Conservation (phyloP, 2,797 vertebrate genomes). For the Synaphobranchus kaupii region DNA sequence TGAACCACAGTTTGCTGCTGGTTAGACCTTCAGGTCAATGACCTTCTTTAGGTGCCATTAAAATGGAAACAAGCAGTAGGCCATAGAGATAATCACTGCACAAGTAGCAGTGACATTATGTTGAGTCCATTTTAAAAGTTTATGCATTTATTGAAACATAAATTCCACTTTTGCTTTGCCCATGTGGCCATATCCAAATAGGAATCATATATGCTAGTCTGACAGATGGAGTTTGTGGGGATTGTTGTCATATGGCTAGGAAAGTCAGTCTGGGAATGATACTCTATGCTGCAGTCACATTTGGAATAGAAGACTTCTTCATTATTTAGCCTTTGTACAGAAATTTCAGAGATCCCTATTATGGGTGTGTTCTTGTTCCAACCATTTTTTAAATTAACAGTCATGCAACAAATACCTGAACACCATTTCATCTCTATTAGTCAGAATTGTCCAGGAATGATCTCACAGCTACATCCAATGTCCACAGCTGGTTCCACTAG, state of each 20-base stretch:
- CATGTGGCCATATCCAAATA: neutral
- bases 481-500: conserved; percentile 12
- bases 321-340: neutral
- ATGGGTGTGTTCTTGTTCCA: neutral
- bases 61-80: neutral
- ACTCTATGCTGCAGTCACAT: neutral
- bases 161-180: neutral
- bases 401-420: neutral
- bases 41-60: neutral
- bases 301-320: neutral
- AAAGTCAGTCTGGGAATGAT: neutral
- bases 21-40: neutral
- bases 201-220: neutral
- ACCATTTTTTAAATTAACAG: neutral
- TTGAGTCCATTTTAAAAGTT: neutral
- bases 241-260: neutral
- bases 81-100: neutral
- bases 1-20: neutral
- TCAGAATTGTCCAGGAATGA: neutral
- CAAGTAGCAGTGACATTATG: neutral
- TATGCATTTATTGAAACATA: neutral
- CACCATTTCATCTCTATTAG: neutral
- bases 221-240: neutral
- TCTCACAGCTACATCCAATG: no score
- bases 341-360: neutral